Evolutionary conservation across 2,113 vertebrate species (phyloP).

Genomic region (Stigmatopora argus): DNA sequence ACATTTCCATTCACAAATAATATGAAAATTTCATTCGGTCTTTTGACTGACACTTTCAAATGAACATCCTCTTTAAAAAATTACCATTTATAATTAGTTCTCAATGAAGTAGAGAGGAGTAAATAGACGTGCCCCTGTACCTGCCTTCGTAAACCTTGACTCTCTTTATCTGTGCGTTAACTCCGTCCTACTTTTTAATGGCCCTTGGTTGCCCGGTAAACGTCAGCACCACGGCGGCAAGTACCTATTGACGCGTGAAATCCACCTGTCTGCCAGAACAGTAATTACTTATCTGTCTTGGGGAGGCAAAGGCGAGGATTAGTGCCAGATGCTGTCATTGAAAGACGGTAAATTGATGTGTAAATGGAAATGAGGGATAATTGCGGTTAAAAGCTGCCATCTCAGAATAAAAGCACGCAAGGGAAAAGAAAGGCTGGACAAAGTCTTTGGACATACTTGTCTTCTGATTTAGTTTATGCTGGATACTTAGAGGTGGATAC

Average conservation of each 20-base stretch:
- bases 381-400: slow-evolving; percentile 21
- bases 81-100: too few species aligned
- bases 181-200: slow-evolving; percentile 18
- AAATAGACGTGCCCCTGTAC: slow-evolving; percentile 11
- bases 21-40: too few species aligned
- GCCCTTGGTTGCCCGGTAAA: slow-evolving; percentile 50
- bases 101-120: not conserved
- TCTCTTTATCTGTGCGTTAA: slow-evolving; percentile 7
- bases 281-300: slow-evolving; percentile 59
- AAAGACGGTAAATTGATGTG: slow-evolving; percentile 24
- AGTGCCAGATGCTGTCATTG: slow-evolving; percentile 36
- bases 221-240: slow-evolving; percentile 50
- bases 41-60: too few species aligned
- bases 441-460: not conserved
- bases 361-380: slow-evolving; percentile 51
- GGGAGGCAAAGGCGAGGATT: slow-evolving; percentile 32
- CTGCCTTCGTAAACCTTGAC: not conserved
- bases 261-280: slow-evolving; percentile 53
- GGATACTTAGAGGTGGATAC: too few species aligned
- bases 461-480: too few species aligned
- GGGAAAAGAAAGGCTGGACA: not conserved
- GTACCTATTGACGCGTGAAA: slow-evolving; percentile 55
- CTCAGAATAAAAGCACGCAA: not conserved
- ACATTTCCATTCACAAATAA: too few species aligned
- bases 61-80: too few species aligned